Conservation (phyloP, 2,888 invertebrate species). For the Gryllus longicercus region DNA sequence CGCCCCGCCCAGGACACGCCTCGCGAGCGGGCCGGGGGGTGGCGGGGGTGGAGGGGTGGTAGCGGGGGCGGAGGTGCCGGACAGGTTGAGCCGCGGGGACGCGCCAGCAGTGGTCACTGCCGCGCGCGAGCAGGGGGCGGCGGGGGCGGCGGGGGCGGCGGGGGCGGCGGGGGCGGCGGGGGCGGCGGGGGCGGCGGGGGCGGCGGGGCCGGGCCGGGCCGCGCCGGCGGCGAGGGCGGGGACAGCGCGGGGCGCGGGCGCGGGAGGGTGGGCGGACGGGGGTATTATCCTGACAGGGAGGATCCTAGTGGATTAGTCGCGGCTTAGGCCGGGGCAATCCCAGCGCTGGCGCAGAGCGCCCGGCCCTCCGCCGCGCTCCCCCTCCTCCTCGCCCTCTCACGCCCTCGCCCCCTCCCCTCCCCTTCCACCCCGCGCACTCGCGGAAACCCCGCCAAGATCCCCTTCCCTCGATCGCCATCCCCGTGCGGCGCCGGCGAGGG, state of each 20-base stretch:
- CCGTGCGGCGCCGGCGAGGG: too few species aligned
- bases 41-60: not conserved
- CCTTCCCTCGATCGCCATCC: not conserved
- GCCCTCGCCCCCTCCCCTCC: not conserved
- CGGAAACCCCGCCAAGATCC: not conserved
- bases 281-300: slow-evolving; percentile 17
- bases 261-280: not conserved
- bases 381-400: not conserved
- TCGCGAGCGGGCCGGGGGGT: not conserved
- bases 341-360: not conserved
- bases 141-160: too few species aligned
- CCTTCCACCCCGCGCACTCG: not conserved
- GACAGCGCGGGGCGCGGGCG: not conserved
- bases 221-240: not conserved
- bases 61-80: not conserved
- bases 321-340: slow-evolving; percentile 17
- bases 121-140: not conserved
- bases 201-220: not conserved
- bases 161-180: too few species aligned
- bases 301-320: slow-evolving; percentile 8
- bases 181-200: too few species aligned
- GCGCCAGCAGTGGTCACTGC: not conserved
- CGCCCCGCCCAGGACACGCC: too few species aligned
- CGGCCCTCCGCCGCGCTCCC: not conserved
- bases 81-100: not conserved